Conservation (phyloP, 2,888 invertebrate genomes). For the Agrenia bidenticulata region DNA sequence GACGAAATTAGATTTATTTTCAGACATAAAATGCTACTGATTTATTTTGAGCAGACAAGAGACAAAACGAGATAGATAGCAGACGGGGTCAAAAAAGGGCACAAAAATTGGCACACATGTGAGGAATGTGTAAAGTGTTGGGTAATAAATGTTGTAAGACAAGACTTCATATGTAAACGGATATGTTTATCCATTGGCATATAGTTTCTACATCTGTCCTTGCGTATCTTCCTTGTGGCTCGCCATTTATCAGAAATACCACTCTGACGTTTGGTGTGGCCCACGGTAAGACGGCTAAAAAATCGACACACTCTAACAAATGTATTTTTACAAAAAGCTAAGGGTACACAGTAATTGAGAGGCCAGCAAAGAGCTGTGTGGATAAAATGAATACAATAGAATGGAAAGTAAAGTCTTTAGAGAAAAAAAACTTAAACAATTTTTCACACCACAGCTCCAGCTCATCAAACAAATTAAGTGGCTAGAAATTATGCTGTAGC, state of each 20-base stretch:
- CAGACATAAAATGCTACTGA: background rate
- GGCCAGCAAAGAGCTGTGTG: too few relatives aligned
- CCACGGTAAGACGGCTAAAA: background rate
- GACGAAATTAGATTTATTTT: too few relatives aligned
- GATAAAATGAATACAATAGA: too few relatives aligned
- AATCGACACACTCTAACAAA: too few relatives aligned
- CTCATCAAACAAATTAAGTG: too few relatives aligned
- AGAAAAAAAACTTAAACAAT: too few relatives aligned
- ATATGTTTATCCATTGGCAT: slow-evolving; percentile 35
- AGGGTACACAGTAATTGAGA: too few relatives aligned
- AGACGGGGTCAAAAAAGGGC: slow-evolving; percentile 38
- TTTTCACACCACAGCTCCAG: too few relatives aligned
- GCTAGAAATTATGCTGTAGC: too few relatives aligned
- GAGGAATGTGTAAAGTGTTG: slow-evolving; percentile 41
- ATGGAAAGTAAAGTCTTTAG: too few relatives aligned
- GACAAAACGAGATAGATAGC: slow-evolving; percentile 16
- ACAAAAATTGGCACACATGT: slow-evolving; percentile 48
- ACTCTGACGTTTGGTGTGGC: background rate
- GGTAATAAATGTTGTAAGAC: slow-evolving; percentile 51
- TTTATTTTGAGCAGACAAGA: background rate
- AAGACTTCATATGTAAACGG: slow-evolving; percentile 45
- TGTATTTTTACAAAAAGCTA: too few relatives aligned
- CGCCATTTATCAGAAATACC: slow-evolving; percentile 19
- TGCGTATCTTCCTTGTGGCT: background rate
- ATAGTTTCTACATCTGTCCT: slow-evolving; percentile 16